Conservation (phyloP, 2,113 vertebrate species). For the Solenodon paradoxus region DNA sequence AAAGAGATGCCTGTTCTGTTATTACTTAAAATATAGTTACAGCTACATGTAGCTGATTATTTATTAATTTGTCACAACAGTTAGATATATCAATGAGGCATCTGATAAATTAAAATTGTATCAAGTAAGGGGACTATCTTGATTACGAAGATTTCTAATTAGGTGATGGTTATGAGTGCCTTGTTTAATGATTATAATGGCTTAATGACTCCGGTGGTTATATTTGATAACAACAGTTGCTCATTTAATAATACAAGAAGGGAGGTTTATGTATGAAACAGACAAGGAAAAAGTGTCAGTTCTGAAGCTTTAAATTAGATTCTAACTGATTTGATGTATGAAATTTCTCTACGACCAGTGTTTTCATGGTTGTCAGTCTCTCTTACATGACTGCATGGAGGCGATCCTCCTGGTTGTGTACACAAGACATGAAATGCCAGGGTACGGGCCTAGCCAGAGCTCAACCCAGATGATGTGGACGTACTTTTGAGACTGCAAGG, state of each 20-base stretch:
- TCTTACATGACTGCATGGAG: neutral
- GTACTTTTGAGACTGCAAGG: neutral
- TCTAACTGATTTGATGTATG: neutral
- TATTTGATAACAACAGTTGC: neutral
- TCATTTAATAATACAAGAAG: neutral
- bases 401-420: neutral
- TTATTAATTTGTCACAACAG: slow-evolving; percentile 58
- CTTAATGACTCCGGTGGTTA: neutral
- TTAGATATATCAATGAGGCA: slow-evolving; percentile 29
- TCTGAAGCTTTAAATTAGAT: slow-evolving; percentile 43
- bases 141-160: slow-evolving; percentile 41
- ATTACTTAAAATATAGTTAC: slow-evolving; percentile 49
- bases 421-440: neutral
- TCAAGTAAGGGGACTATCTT: slow-evolving; percentile 20
- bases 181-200: slow-evolving; percentile 27
- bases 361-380: slow-evolving; percentile 30
- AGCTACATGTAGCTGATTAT: slow-evolving; percentile 24
- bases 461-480: neutral
- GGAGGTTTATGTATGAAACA: neutral
- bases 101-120: slow-evolving; percentile 61
- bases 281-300: neutral
- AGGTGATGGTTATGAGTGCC: slow-evolving; percentile 41
- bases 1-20: slow-evolving; percentile 49
- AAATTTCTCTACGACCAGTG: neutral
- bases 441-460: neutral